Conservation (phyloP, 2,113 vertebrate species). For the Urocynchramus pylzowi region DNA sequence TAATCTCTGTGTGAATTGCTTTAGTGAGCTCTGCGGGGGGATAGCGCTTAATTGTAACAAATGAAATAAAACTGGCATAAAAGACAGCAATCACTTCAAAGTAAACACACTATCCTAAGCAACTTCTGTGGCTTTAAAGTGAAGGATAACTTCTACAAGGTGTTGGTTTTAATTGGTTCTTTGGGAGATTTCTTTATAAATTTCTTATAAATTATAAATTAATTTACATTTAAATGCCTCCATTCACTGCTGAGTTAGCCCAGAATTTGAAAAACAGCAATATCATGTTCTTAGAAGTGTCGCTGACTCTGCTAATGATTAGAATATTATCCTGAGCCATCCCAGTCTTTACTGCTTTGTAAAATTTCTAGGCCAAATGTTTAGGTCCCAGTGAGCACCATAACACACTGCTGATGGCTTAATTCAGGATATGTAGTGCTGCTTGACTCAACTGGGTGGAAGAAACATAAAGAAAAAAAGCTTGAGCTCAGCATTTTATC, state of each 20-base stretch:
- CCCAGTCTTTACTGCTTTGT: neutral
- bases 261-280: neutral
- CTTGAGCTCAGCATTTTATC: neutral
- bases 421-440: neutral
- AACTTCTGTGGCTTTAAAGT: neutral
- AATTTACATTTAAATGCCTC: slow-evolving; percentile 1
- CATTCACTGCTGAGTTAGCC: neutral
- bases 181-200: neutral
- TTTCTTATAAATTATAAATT: neutral
- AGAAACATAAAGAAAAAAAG: neutral
- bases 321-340: neutral
- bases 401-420: neutral
- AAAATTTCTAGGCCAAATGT: neutral
- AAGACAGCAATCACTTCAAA: neutral
- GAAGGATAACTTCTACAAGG: neutral
- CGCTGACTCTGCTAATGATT: neutral
- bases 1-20: neutral
- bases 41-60: neutral
- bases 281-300: neutral
- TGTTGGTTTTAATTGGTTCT: slow-evolving; percentile 22
- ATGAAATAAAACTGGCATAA: neutral
- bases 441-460: neutral
- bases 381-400: neutral
- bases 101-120: neutral
- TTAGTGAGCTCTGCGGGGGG: neutral